Percentiles rank a stretch among this genome's conserved stretches.
Conservation (phyloP, 2,113 vertebrate species). For the Coryphaenoides rupestris region DNA sequence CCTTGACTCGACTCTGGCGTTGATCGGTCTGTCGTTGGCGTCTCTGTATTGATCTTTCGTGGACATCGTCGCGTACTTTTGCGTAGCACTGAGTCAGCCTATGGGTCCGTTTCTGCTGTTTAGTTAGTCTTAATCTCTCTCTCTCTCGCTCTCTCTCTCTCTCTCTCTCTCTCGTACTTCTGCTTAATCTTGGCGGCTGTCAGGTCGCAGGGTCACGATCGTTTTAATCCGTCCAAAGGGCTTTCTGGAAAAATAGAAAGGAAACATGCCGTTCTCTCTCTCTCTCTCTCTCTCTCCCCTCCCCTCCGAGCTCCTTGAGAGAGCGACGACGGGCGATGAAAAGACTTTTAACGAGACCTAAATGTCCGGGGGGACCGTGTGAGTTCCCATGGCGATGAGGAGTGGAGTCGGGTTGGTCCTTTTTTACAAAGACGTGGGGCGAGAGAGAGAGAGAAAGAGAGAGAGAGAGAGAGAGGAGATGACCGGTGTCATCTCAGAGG, state of each 20-base stretch:
- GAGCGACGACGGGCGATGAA: not conserved
- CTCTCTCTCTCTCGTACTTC: not conserved
- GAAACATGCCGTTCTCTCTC: no score
- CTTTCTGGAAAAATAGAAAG: not conserved
- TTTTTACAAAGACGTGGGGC: slow-evolving; percentile 25
- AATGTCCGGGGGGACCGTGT: slow-evolving; percentile 6
- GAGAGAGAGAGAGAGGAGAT: no score
- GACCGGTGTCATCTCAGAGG: slow-evolving; percentile 21
- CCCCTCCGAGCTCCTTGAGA: slow-evolving; percentile 14
- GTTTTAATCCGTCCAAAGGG: not conserved
- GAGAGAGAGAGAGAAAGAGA: no score
- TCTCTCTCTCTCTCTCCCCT: no score
- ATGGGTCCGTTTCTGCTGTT: not conserved
- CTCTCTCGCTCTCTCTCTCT: not conserved
- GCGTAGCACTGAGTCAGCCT: not conserved
- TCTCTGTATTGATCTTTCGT: not conserved
- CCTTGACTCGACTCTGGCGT: no score
- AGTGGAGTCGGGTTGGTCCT: not conserved
- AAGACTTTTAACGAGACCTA: slow-evolving; percentile 7
- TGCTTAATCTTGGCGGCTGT: no score
- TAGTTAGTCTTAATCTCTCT: not conserved
- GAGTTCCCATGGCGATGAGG: slow-evolving; percentile 3
- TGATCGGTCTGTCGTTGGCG: no score
- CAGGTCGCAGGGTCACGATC: not conserved
- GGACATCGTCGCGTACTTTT: not conserved